phyloP scores from a whole-genome alignment of 2,113 vertebrate species.

The Sinocyclocheilus rhinocerous region DNA sequence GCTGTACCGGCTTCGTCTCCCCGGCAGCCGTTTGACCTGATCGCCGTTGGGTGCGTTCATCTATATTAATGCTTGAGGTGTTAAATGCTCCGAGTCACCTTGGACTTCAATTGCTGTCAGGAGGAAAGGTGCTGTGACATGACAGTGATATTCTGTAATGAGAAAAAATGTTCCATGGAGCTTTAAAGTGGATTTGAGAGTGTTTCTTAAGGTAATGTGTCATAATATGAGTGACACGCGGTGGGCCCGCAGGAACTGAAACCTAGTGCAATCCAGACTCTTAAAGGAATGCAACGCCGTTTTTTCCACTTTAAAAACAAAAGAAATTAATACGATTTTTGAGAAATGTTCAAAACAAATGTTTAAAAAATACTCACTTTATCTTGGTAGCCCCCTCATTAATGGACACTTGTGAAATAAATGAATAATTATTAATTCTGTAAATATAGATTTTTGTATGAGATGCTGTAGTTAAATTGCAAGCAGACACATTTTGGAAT shows the following conservation, averaged over 20 bases:
- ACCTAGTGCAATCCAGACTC: not conserved
- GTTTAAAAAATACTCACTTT: too few relatives aligned
- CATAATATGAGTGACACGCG: conserved; percentile 11
- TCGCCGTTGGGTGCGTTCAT: conserved; percentile 46
- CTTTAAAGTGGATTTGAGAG: conserved; percentile 27
- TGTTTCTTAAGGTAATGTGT: conserved; percentile 6
- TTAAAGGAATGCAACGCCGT: not conserved
- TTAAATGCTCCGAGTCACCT: conserved; percentile 50
- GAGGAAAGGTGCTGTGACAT: conserved; percentile 32
- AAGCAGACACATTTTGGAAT: too few relatives aligned
- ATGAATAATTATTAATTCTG: too few relatives aligned
- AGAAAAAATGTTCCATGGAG: conserved; percentile 42
- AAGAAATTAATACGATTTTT: not conserved
- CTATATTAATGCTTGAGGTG: conserved; percentile 46
- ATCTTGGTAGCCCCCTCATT: too few relatives aligned
- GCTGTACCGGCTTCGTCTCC: conserved; percentile 64
- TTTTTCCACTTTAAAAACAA: not conserved
- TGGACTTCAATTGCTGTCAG: conserved; percentile 40
- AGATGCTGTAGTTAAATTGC: too few relatives aligned
- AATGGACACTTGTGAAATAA: too few relatives aligned
- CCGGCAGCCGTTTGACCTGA: conserved; percentile 67
- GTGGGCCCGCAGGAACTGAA: not conserved
- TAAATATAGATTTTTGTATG: too few relatives aligned
- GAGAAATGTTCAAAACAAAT: not conserved
- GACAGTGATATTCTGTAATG: conserved; percentile 50